phyloP scores from a whole-genome alignment of 2,888 invertebrate species.

The Trachelus troglodyta region DNA sequence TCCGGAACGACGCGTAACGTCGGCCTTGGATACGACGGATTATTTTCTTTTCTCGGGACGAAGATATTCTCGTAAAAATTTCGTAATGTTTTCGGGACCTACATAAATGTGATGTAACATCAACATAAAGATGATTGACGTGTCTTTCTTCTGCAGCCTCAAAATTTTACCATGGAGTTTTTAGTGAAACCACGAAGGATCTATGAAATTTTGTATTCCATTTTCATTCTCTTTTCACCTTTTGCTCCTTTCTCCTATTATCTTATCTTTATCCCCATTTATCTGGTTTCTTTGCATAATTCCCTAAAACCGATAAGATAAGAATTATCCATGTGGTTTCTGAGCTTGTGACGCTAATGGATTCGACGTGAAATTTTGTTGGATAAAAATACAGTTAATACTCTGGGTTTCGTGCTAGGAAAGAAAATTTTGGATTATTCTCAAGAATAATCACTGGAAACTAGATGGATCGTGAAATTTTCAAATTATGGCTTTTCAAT shows the following conservation, averaged over 20 bases:
- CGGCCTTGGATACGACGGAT: conserved; percentile 21
- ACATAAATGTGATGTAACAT: conserved; percentile 38
- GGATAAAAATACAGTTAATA: too few species aligned
- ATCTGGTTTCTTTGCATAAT: background rate
- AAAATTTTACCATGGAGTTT: background rate
- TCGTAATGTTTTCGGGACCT: conserved; percentile 27
- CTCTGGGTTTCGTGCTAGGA: too few species aligned
- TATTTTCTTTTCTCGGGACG: conserved; percentile 31
- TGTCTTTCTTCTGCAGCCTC: background rate
- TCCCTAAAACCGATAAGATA: background rate
- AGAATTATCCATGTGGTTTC: background rate
- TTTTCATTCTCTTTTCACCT: background rate
- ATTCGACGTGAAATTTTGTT: background rate
- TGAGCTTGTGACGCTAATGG: background rate
- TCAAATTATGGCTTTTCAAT: too few species aligned
- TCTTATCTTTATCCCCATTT: background rate
- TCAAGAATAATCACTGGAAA: too few species aligned
- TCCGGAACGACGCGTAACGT: background rate
- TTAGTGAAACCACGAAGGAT: background rate
- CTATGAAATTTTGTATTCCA: background rate
- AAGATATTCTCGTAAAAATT: conserved; percentile 38
- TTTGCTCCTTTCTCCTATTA: background rate
- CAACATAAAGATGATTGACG: conserved; percentile 28
- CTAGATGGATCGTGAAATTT: too few species aligned
- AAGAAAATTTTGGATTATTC: too few species aligned